Base-by-base conservation (phyloP, 1,140 invertebrate genomes). In the Theocolax elegans region DNA sequence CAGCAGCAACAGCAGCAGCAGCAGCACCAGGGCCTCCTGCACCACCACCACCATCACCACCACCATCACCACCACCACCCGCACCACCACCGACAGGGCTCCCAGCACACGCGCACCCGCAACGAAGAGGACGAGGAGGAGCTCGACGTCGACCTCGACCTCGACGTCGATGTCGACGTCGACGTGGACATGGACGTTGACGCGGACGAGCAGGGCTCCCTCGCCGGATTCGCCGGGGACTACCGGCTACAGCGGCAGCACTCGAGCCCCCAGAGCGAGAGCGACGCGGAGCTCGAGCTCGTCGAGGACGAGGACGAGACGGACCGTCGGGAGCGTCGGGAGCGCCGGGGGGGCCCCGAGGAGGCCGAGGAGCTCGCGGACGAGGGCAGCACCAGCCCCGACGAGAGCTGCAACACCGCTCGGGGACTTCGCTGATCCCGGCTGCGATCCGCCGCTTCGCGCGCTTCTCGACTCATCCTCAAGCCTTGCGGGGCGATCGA, bases 21-120 rank as follows among this genome's bases (percentile, higher is more conserved):
- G 27, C 74, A 80, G 17, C 75, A 73, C 17, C 72, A 74, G 4
- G 31, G 31, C 31, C 10, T 35, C 4, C 10, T 35, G 31, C n/a
- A n/a, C 27, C 75, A 80, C 70, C 78, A 76, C 49, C 83, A 80
- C 65, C 77, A 80, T 58, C 76, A 75, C 23, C 75, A 78, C 27
- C 73, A 76, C 15, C 76, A 72, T 40, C 79, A 75, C 49, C 73
- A 75, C 12, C 77, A 77, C 19, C 19, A 70, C 71, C 0, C 81
- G 80, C 63, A 85, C 81, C 49, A 78, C 78, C 9, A 83, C 74
- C 59, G 71, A 60, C 73, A 69, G 31, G 72, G 27, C 35, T 74
- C 9, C 66, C 69, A 71, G 65, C 48, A 53, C 13, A 49, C 17
- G n/a, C 59, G 48, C 9, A 13, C 23, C 8, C 54, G 13, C 21